phyloP scores from a whole-genome alignment of 2,113 vertebrate genomes.

The Rattus rattus region DNA sequence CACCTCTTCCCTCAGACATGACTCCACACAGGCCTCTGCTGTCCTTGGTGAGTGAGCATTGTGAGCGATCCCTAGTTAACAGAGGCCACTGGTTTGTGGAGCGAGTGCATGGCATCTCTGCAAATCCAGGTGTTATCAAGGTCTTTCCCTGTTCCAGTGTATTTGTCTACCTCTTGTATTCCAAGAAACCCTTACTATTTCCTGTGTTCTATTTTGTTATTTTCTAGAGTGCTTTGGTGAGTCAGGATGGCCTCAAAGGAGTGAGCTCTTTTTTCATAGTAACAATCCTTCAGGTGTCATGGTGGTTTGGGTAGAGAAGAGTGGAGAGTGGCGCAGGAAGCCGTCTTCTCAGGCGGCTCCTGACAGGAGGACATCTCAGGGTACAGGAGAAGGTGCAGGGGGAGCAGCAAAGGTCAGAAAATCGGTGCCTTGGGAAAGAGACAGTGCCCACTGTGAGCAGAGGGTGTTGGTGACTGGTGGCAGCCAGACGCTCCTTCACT shows the following conservation, averaged over 20 bases:
- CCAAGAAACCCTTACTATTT: not conserved
- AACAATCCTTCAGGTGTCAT: not conserved
- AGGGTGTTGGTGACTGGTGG: not conserved
- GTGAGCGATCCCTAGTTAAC: not conserved
- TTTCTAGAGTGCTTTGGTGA: not conserved
- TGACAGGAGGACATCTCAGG: not conserved
- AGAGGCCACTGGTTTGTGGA: not conserved
- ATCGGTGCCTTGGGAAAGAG: not conserved
- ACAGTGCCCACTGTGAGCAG: not conserved
- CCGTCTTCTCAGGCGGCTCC: not conserved
- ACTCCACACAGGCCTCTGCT: not conserved
- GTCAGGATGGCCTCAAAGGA: not conserved
- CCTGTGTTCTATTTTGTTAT: not conserved
- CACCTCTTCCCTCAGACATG: not conserved
- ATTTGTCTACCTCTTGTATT: constrained; percentile 11
- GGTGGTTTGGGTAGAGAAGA: not conserved
- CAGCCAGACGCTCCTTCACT: not conserved
- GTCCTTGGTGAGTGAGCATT: not conserved
- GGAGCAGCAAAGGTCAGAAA: not conserved
- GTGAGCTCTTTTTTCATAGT: not conserved
- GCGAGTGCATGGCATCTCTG: not conserved
- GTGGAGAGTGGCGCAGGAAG: not conserved
- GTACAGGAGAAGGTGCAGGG: not conserved
- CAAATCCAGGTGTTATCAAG: not conserved
- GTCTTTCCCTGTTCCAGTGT: not conserved